Evolutionary conservation across 1,140 invertebrate species (phyloP).

Genomic region (Matsumurasca onukii): DNA sequence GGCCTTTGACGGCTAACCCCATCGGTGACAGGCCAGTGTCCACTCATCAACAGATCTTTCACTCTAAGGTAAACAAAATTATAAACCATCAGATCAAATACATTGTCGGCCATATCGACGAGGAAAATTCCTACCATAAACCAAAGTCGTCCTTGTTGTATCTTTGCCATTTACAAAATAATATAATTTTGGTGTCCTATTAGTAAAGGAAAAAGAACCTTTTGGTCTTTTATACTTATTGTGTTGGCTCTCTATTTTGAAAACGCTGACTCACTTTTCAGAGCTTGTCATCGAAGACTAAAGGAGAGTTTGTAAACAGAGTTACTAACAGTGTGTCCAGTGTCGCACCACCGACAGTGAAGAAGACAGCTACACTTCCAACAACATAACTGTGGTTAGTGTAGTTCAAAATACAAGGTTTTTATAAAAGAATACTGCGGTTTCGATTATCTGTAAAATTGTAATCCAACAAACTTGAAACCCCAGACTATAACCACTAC

Average conservation of each 20-base stretch:
- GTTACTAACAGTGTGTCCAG: constrained; percentile 12
- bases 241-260: no score
- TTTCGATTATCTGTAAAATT: no score
- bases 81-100: not conserved
- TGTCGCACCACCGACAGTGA: not conserved
- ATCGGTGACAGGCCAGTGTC: constrained; percentile 47
- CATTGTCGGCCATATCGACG: constrained; percentile 1
- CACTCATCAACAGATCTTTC: not conserved
- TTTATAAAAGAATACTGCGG: no score
- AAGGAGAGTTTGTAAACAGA: constrained; percentile 9
- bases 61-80: not conserved
- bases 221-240: no score
- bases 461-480: no score
- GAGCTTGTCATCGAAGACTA: no score
- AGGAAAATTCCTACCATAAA: not conserved
- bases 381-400: constrained; percentile 3
- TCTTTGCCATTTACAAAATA: no score
- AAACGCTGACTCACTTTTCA: no score
- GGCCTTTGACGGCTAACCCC: constrained; percentile 71
- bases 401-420: not conserved
- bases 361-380: no score
- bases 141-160: not conserved
- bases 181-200: no score
- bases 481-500: no score
- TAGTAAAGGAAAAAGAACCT: no score